phyloP scores from a whole-genome alignment of 2,797 vertebrate genomes.

The Meriones psammophilus region DNA sequence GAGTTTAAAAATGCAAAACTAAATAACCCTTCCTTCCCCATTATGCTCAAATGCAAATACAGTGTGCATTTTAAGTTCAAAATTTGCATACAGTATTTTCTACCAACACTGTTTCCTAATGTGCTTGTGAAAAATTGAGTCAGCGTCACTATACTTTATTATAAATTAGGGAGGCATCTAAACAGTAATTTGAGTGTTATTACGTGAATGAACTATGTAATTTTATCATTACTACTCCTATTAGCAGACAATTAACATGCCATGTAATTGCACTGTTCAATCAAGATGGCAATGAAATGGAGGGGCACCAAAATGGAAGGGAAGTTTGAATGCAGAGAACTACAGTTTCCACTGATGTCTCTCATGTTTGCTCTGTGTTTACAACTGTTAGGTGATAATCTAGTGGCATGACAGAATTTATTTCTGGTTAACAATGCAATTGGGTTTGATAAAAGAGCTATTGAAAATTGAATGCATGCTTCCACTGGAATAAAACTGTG shows the following conservation, averaged over 20 bases:
- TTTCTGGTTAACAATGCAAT: slow-evolving; percentile 65
- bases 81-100: slow-evolving; percentile 37
- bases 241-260: slow-evolving; percentile 77
- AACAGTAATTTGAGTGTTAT: slow-evolving; percentile 78
- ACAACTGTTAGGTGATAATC: slow-evolving; percentile 42
- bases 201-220: slow-evolving; percentile 73
- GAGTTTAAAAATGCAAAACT: slow-evolving; percentile 28
- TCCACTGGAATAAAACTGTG: not conserved
- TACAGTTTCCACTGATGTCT: slow-evolving; percentile 26
- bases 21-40: not conserved
- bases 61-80: slow-evolving; percentile 39
- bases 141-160: slow-evolving; percentile 57
- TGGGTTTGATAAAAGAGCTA: slow-evolving; percentile 48
- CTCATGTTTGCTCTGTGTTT: slow-evolving; percentile 31
- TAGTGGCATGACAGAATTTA: not conserved
- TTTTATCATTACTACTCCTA: slow-evolving; percentile 78
- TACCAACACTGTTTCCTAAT: slow-evolving; percentile 53
- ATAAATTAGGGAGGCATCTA: slow-evolving; percentile 65
- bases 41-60: not conserved
- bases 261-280: slow-evolving; percentile 76
- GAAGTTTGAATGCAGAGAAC: slow-evolving; percentile 25
- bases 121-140: slow-evolving; percentile 69
- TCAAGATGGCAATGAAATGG: slow-evolving; percentile 57
- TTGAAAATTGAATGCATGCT: not conserved
- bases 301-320: not conserved